Conservation (phyloP, 2,797 vertebrate genomes). For the Pelodytes ibericus region DNA sequence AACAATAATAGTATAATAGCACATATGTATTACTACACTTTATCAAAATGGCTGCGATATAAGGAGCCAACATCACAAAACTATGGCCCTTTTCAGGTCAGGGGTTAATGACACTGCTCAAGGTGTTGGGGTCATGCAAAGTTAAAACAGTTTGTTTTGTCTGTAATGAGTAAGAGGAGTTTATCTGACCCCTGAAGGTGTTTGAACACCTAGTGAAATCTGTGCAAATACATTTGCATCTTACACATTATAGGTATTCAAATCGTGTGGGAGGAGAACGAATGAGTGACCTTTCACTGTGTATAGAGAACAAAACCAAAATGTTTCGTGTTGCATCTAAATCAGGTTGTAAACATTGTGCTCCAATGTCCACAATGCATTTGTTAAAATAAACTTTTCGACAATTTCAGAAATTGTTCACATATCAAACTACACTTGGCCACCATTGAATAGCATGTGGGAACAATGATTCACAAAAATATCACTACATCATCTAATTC, state of each 20-base stretch:
- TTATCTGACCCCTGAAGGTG: not conserved
- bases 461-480: too few relatives aligned
- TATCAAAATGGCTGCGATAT: too few relatives aligned
- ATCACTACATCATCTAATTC: too few relatives aligned
- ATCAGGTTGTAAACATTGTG: too few relatives aligned
- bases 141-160: not conserved
- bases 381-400: too few relatives aligned
- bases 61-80: not conserved
- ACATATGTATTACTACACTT: too few relatives aligned
- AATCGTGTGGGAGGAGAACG: not conserved
- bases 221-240: not conserved
- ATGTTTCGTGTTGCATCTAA: conserved; percentile 46
- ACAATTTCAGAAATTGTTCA: too few relatives aligned
- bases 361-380: too few relatives aligned
- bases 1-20: too few relatives aligned
- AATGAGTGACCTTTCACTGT: not conserved
- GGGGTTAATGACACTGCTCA: too few relatives aligned
- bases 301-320: not conserved
- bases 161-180: not conserved
- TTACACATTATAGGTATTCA: not conserved
- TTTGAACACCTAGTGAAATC: not conserved
- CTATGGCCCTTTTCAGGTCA: not conserved
- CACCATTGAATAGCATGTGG: too few relatives aligned
- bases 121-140: not conserved
- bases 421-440: too few relatives aligned